Base-by-base conservation (phyloP, 1,140 invertebrate species). In the Odontomachus brunneus region DNA sequence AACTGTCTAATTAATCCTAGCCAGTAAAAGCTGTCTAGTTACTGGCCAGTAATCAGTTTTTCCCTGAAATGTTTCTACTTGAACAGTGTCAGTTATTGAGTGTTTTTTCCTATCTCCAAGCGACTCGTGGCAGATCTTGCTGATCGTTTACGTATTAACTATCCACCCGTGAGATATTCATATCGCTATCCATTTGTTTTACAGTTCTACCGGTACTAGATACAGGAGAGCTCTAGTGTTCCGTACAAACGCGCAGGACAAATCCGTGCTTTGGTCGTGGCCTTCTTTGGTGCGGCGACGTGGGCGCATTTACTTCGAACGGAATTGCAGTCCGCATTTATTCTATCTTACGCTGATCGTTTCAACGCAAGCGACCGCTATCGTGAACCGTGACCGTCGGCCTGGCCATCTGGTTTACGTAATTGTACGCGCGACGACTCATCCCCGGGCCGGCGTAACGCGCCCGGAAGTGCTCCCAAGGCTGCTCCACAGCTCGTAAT, bases 311-410 rank as follows among this genome's bases (percentile, higher is more conserved):
- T 89, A 81, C 75, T 83, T 84, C 84, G 49, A 71, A 82, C 84
- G 86, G 86, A 85, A 88, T 88, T 88, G 82, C 86, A 84, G 65
- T n/a, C 84, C 49, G 69, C 86, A 85, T 86, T 88, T 81, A 88
- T 71, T 88, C 78, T 81, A 85, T 88, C 87, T 84, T 66, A 59
- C 62, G 60, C 71, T 62, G 67, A 55, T 88, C 86, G 73, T 88
- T 88, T 88, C 74, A 44, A 59, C 51, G 82, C 75, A 80, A 85
- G 84, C 84, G 83, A 87, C 75, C 84, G 87, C 84, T 86, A 89
- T n/a, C n/a, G n/a, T n/a, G n/a, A n/a, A 74, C 89, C 88, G 89
- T 90, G 86, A 90, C 89, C 69, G 84, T 44, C 62, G 73, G 15
- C 63, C 65, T 71, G 67, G 72, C 80, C 74, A 89, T 89, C 84